Conservation (phyloP, 2,797 vertebrate species). For the Sebastes matsubarae region DNA sequence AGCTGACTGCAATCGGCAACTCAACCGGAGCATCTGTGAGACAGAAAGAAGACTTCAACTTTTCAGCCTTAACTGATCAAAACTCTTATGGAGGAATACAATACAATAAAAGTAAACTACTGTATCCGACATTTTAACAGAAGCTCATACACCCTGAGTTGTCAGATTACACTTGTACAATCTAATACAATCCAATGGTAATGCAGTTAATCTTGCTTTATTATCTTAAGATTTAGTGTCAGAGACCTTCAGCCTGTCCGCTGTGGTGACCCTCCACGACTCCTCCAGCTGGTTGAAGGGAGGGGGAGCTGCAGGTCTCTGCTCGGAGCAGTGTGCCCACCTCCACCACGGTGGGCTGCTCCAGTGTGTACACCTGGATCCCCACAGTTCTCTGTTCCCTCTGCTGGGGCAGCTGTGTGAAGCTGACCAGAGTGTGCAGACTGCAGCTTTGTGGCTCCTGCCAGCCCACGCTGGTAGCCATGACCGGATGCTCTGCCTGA, state of each 20-base stretch:
- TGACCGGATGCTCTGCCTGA: slow-evolving; percentile 76
- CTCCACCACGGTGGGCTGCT: slow-evolving; percentile 83
- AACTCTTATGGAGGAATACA: not conserved
- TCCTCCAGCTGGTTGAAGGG: slow-evolving; percentile 27
- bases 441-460: slow-evolving; percentile 71
- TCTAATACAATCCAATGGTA: not conserved
- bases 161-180: not conserved
- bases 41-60: not conserved
- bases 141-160: not conserved
- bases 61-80: not conserved
- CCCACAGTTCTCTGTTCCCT: slow-evolving; percentile 83
- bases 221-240: not conserved
- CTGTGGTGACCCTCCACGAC: slow-evolving; percentile 48
- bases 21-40: slow-evolving; percentile 74
- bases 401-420: slow-evolving; percentile 77
- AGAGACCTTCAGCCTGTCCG: slow-evolving; percentile 62
- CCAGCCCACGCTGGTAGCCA: slow-evolving; percentile 81
- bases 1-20: slow-evolving; percentile 82
- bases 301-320: slow-evolving; percentile 74
- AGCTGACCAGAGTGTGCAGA: slow-evolving; percentile 83
- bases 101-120: not conserved
- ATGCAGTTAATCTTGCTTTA: not conserved
- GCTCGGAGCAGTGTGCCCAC: slow-evolving; percentile 78
- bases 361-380: slow-evolving; percentile 86
- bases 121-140: not conserved